These are phyloP conservation scores for Alitta virens DNA, from an alignment of 2,888 invertebrate genomes.

Conservation along the genomic window DNA sequence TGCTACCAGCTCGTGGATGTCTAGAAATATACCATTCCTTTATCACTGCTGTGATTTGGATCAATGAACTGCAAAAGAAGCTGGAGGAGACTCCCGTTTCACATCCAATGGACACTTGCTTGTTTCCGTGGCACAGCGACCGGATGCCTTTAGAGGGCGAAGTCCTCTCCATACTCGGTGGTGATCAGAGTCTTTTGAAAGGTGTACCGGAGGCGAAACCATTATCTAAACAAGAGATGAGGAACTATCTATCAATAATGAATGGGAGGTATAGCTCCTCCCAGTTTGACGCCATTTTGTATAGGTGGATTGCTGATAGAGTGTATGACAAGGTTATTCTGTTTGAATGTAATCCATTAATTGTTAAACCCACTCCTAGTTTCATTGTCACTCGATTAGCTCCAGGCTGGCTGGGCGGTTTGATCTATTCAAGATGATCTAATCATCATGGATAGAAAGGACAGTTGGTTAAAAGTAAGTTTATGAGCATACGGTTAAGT, in stretches of 20 bases:
- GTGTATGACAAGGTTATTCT: not conserved
- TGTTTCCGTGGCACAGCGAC: conserved; percentile 12
- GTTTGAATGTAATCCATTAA: conserved; percentile 9
- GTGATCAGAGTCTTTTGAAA: conserved; percentile 4
- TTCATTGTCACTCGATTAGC: conserved; percentile 14
- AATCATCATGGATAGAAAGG: too few relatives aligned
- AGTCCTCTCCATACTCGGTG: conserved; percentile 12
- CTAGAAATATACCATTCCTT: conserved; percentile 17
- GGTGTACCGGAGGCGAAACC: conserved; percentile 3
- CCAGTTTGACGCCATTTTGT: conserved; percentile 3
- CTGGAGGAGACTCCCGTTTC: not conserved
- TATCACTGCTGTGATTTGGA: conserved; percentile 9
- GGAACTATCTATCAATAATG: conserved; percentile 3
- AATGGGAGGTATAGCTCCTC: conserved; percentile 1
- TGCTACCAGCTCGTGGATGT: conserved; percentile 12
- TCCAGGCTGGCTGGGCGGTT: conserved; percentile 17
- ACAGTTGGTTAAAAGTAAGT: too few relatives aligned
- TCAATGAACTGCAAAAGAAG: not conserved
- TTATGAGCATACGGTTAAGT: too few relatives aligned
- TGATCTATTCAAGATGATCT: conserved; percentile 34
- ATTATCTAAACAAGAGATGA: conserved; percentile 7
- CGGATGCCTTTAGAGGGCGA: conserved; percentile 10
- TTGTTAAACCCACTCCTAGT: conserved; percentile 14
- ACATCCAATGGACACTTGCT: conserved; percentile 5
- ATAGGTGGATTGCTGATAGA: conserved; percentile 7